Percentiles rank a stretch among this genome's conserved stretches.
phyloP scores from a whole-genome alignment of 2,797 vertebrate species.

The Oophaga sylvatica region DNA sequence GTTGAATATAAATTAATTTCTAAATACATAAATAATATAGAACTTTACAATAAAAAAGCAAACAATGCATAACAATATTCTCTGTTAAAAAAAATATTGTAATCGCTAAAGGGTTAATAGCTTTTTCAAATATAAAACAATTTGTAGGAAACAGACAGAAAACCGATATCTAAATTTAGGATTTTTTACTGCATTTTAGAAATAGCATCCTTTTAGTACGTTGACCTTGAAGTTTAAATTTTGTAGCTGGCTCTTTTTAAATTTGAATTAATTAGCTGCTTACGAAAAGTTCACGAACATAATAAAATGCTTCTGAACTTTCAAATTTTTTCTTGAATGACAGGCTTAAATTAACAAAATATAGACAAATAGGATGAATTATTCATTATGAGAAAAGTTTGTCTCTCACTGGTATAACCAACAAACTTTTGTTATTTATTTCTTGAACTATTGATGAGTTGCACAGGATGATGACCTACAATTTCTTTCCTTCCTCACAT shows the following conservation, averaged over 20 bases:
- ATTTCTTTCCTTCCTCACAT: background rate
- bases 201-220: constrained; percentile 27
- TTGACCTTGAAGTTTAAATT: constrained; percentile 47
- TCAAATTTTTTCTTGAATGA: constrained; percentile 33
- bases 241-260: constrained; percentile 36
- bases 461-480: background rate
- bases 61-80: no score
- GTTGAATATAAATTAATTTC: no score
- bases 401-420: constrained; percentile 15
- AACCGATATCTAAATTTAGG: background rate
- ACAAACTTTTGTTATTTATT: background rate
- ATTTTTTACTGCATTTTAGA: constrained; percentile 10
- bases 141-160: background rate
- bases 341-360: constrained; percentile 30
- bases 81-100: no score
- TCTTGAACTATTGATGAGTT: background rate
- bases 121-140: no score
- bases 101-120: no score
- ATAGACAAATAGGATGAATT: constrained; percentile 38
- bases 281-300: constrained; percentile 45
- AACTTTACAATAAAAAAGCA: no score
- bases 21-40: no score
- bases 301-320: constrained; percentile 47
- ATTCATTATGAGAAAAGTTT: constrained; percentile 30
- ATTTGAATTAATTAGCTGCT: constrained; percentile 51